phyloP scores from a whole-genome alignment of 1,140 invertebrate genomes.

The Penaeus vannamei region DNA sequence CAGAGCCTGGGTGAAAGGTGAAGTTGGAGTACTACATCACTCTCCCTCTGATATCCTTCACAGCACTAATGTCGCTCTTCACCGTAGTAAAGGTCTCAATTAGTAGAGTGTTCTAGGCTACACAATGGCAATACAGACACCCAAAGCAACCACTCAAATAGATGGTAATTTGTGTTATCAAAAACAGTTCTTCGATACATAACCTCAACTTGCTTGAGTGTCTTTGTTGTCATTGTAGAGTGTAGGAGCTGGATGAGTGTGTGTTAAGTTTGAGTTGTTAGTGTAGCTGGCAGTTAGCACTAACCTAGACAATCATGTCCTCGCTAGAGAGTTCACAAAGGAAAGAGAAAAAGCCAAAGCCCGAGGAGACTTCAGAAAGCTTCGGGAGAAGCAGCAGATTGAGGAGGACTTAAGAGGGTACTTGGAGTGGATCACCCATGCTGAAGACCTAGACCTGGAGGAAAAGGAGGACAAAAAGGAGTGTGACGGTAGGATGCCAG shows the following conservation, averaged over 20 bases:
- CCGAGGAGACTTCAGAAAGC: constrained; percentile 79
- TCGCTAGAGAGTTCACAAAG: constrained; percentile 79
- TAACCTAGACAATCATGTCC: not conserved
- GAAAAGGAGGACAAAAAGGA: constrained; percentile 67
- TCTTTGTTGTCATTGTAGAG: too few species aligned
- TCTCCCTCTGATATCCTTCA: not conserved
- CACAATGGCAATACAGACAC: too few species aligned
- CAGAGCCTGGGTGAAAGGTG: constrained; percentile 2
- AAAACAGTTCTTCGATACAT: too few species aligned
- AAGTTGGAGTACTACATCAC: too few species aligned
- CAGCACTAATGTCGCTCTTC: constrained; percentile 29
- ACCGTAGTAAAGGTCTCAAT: not conserved
- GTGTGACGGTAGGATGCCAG: constrained; percentile 64
- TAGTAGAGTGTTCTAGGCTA: too few species aligned
- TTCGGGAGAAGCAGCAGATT: constrained; percentile 79
- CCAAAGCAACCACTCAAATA: too few species aligned
- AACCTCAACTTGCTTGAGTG: too few species aligned
- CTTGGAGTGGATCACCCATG: constrained; percentile 82
- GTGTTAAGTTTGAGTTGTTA: too few species aligned
- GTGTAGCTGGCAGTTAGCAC: too few species aligned
- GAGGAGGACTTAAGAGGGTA: constrained; percentile 80
- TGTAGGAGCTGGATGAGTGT: too few species aligned
- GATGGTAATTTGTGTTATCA: too few species aligned
- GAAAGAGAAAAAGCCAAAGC: constrained; percentile 81
- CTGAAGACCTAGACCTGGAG: constrained; percentile 78